Conservation (phyloP, 2,797 vertebrate genomes). For the Sorex maritimensis region DNA sequence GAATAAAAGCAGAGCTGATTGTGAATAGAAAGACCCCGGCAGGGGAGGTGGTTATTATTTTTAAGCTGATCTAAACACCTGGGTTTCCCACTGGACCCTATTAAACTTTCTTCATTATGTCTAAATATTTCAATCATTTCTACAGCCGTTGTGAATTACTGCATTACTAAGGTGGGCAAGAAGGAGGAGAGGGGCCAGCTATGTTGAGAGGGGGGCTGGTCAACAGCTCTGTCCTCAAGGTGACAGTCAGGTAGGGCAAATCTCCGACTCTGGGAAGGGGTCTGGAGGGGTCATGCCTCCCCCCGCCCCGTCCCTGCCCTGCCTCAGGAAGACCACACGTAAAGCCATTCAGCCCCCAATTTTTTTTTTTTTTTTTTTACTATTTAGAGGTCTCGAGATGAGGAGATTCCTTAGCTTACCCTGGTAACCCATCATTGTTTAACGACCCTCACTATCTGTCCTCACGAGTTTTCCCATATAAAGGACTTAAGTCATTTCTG, state of each 20-base stretch:
- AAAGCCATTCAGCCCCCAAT: constrained; percentile 73
- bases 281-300: constrained; percentile 61
- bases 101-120: constrained; percentile 93
- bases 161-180: constrained; percentile 88
- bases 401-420: constrained; percentile 75
- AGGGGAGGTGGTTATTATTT: constrained; percentile 94
- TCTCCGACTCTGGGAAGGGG: constrained; percentile 44
- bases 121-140: constrained; percentile 93
- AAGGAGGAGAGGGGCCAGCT: constrained; percentile 78
- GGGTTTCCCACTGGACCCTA: constrained; percentile 92
- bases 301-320: not conserved
- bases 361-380: constrained; percentile 31
- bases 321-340: constrained; percentile 73
- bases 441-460: constrained; percentile 53
- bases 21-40: constrained; percentile 93
- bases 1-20: constrained; percentile 93
- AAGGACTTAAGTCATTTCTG: constrained; percentile 68
- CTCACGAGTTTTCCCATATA: constrained; percentile 61
- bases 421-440: constrained; percentile 81
- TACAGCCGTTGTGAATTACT: constrained; percentile 90
- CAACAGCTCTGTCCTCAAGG: constrained; percentile 60
- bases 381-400: constrained; percentile 73
- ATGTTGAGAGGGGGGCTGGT: not conserved
- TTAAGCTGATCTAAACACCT: constrained; percentile 96
- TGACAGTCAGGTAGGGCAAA: constrained; percentile 68